Evolutionary conservation across 2,797 vertebrate species (phyloP), one percentile per base, ranked within the genome.

Genomic region (Emys orbicularis): DNA sequence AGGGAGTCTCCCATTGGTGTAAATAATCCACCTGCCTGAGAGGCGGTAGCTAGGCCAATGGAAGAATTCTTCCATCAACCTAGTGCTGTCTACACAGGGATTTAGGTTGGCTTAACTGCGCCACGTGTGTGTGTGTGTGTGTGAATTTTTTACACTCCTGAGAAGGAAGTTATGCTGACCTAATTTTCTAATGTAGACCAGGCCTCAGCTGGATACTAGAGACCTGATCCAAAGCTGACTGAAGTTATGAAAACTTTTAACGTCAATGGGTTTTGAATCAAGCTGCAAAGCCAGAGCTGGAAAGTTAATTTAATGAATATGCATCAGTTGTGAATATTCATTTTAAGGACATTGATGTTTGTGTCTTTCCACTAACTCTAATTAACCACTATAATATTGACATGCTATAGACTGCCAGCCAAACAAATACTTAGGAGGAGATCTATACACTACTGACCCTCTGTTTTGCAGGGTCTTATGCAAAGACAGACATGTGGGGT

Each of bases 311-410:
- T 88, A 90, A 83, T 81, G 47, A 94, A 34, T 44, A 80, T 83
- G 93, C 86, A 89, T 31, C 85, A 68, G 54, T 5, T 65, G 21
- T 65, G 94, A 90, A 52, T 80, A 52, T 87, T 93, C 80, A 87
- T 96, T 87, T 61, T 50, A 84, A 94, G 84, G 57, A 90, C 27
- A 37, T 3, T 89, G 68, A 3, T 34, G 23, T 65, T 52, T 74
- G 90, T 87, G 21, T 12, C 88, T 96, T 92, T 50, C 21, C 82
- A 87, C 27, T 25, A 29, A 61, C 86, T 96, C 90, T 83, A 90
- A 92, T 92, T 89, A 56, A 68, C 72, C 29, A 37, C 83, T 77
- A 86, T 84, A 41, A 81, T 88, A 92, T 2, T 88, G 76, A 87
- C 2, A 4, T 90, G 92, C 87, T 52, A 90, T 89, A 82, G 68